Base-by-base conservation (phyloP, 2,888 invertebrate genomes). In the Lordiphosa andalusiaca region DNA sequence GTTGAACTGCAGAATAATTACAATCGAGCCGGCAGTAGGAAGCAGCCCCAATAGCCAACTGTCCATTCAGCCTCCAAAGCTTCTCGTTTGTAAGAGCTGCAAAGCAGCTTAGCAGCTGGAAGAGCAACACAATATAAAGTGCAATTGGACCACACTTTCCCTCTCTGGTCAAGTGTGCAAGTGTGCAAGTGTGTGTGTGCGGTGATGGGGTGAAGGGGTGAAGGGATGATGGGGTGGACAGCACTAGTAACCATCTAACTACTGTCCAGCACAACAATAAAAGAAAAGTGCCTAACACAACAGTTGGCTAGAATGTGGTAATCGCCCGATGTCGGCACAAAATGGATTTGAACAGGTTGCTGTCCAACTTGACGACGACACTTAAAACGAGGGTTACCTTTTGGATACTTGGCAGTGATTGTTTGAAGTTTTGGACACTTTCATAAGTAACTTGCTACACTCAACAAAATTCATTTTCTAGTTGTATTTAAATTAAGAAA, bases 1-100 rank as follows among this genome's bases (percentile, higher is more conserved):
- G 77, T 56, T 81, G 10, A 63, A 69, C 77, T 55, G 47, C 37
- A 48, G 58, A 78, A 73, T 84, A 77, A 77, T 77, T 77, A 77
- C 84, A 68, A 84, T 70, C 55, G 71, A 68, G 60, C 82, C 44
- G 48, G 50, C 13, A 42, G 48, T 37, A 60, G 73, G 81, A 74
- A 58, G 53, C 48, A 46, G 50, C 51, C 74, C 77, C 77, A 77
- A 77, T 73, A 56, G 64, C 60, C 80, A 69, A 50, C 61, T 53
- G 44, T 65, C 66, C 62, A 50, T 35, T 35, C 19, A 40, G 50
- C 50, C 30, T 19, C 9, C 30, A 30, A 30, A 30, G 9, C 30
- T 30, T 3, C 30, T 30, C 9, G 30, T 30, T 30, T 30, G 30
- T 12, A 5, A 25, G 12, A 16, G 44, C 40, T 23, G 12, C 23